Conservation (phyloP, 1,140 invertebrate genomes). For the Halictus rubicundus region DNA sequence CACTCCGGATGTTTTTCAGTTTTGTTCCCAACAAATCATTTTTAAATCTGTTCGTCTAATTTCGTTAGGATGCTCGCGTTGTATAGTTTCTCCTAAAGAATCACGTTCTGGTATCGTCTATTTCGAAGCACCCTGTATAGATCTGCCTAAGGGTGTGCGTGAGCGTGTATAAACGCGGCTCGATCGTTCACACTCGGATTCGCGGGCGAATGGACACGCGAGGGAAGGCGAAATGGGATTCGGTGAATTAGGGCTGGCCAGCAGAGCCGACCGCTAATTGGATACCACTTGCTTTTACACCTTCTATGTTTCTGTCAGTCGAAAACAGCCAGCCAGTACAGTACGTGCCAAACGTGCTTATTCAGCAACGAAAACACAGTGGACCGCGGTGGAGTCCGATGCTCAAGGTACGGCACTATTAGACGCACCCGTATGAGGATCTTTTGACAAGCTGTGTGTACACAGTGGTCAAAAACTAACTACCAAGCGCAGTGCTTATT, state of each 20-base stretch:
- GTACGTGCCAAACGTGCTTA: constrained; percentile 54
- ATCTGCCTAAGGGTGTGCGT: neutral
- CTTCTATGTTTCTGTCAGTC: constrained; percentile 55
- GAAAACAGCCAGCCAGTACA: constrained; percentile 42
- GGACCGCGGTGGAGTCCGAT: neutral
- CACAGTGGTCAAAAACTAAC: too few relatives aligned
- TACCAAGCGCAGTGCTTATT: too few relatives aligned
- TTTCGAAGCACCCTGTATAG: neutral
- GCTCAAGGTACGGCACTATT: neutral
- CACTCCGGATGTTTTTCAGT: too few relatives aligned
- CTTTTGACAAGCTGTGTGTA: neutral
- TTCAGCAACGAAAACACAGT: constrained; percentile 56
- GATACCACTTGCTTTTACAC: constrained; percentile 66
- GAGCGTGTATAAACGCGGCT: neutral
- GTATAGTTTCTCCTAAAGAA: neutral
- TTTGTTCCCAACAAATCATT: too few relatives aligned
- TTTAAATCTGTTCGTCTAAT: too few relatives aligned
- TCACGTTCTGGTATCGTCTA: neutral
- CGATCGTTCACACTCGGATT: neutral
- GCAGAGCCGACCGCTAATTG: constrained; percentile 63
- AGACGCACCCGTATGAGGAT: neutral
- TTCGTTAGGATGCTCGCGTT: too few relatives aligned
- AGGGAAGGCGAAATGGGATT: constrained; percentile 35
- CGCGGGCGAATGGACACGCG: constrained; percentile 7
- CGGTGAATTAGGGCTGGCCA: constrained; percentile 57